Evolutionary conservation across 2,113 vertebrate genomes (phyloP).

Genomic region (Peucedramus taeniatus): DNA sequence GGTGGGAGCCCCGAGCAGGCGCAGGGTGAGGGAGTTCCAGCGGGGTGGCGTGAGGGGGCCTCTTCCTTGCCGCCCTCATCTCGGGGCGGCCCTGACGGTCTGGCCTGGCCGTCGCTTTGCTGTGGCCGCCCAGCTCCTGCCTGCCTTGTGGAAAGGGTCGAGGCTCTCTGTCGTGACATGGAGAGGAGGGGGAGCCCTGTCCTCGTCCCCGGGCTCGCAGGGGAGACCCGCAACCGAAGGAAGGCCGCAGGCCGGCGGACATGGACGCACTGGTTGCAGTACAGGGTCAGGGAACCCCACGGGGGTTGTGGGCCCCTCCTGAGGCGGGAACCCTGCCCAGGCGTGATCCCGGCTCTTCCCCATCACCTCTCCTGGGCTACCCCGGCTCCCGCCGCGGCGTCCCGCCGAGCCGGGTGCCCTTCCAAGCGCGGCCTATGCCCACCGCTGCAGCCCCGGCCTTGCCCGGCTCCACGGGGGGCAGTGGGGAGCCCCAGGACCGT

Average conservation of each 20-base stretch:
- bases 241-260: background rate
- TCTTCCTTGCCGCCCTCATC: background rate
- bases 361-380: background rate
- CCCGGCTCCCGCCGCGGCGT: background rate
- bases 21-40: background rate
- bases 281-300: background rate
- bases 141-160: background rate
- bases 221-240: fast-evolving
- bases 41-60: fast-evolving
- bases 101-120: background rate
- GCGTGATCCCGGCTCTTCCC: background rate
- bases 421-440: background rate
- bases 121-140: background rate
- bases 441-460: background rate
- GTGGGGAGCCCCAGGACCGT: background rate
- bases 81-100: background rate
- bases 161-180: background rate
- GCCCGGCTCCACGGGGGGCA: background rate
- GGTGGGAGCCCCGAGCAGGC: background rate
- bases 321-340: background rate
- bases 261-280: fast-evolving
- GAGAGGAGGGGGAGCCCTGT: background rate
- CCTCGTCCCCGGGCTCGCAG: too few species aligned
- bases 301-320: background rate
- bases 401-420: background rate